A percentile compares a stretch with the other conserved stretches of the same genome.
Conservation (phyloP, 2,113 vertebrate species). For the Megaceryle torquata region DNA sequence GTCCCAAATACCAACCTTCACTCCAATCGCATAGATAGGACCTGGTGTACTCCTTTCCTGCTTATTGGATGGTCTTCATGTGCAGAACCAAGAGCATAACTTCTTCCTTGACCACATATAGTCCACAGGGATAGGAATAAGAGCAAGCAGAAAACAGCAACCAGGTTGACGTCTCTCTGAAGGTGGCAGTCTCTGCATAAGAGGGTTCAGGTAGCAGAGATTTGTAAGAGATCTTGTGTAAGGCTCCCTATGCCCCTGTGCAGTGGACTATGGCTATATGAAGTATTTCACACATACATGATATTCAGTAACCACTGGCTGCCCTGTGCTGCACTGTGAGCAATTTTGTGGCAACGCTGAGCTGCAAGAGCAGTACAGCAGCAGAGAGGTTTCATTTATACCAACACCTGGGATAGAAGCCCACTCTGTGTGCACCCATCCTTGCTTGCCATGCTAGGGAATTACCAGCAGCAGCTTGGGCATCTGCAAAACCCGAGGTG, state of each 20-base stretch:
- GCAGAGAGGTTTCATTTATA: background rate
- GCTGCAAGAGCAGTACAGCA: background rate
- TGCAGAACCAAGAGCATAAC: background rate
- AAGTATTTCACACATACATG: background rate
- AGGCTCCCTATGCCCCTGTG: background rate
- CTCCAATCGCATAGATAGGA: background rate
- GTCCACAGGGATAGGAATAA: background rate
- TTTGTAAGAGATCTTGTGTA: background rate
- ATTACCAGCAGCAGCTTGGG: background rate
- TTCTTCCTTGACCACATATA: background rate
- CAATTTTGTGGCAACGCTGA: background rate
- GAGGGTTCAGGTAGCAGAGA: background rate
- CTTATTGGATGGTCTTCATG: background rate
- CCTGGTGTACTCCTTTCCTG: background rate
- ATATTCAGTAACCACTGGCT: background rate
- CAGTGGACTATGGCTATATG: too few species aligned
- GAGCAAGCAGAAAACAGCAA: background rate
- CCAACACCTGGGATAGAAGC: background rate
- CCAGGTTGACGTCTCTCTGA: background rate
- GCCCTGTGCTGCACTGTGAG: background rate
- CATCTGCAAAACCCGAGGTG: background rate
- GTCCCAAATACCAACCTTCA: background rate
- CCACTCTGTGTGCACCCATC: background rate
- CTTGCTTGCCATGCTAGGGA: background rate
- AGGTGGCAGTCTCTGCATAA: background rate